Evolutionary conservation across 2,888 invertebrate species (phyloP), one percentile per base, ranked within the genome.

Genomic region (Schizaphis graminum): DNA sequence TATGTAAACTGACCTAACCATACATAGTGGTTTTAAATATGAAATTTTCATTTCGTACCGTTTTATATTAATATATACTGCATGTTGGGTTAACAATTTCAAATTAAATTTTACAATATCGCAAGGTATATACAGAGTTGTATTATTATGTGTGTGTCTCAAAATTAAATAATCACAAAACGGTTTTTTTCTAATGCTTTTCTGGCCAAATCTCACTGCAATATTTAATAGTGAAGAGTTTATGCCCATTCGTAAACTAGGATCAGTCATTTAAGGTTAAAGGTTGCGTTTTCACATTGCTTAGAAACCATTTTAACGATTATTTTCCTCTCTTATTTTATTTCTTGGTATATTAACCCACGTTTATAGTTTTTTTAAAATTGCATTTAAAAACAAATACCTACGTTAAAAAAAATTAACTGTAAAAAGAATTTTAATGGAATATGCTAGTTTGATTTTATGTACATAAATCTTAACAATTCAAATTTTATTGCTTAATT

Each of bases 1-100:
- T 77, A 93, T 89, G 89, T 67, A 89, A 77, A 93, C 77, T 89
- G 92, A 77, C 88, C 88, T 92, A 28, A 77, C 41, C 92, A 61
- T 53, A 88, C 41, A 67, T 8, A 92, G 44, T 56, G 67, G 77
- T 56, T 93, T 93, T 93, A 77, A 89, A 56, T 93, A 93, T 56
- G 28, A 53, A 77, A 77, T 93, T 93, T 93, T 53, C 67, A 87
- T 88, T 92, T 67, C 16, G 11, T 5, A 67, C 41, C 67, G 21
- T 53, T 1, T 56, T 77, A 67, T 86, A 86, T 89, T 77, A 88
- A 28, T 77, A 91, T 5, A 28, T 77, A 91, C 5, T 13, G 44
- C 49, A 7, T 24, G 61, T 1, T 1, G 53, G 77, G 56, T 84
- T 8, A 26, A 91, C 85, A 85, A 28, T 57, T 85, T 86, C 77